phyloP scores from a whole-genome alignment of 1,140 invertebrate species.

The Sitodiplosis mosellana region DNA sequence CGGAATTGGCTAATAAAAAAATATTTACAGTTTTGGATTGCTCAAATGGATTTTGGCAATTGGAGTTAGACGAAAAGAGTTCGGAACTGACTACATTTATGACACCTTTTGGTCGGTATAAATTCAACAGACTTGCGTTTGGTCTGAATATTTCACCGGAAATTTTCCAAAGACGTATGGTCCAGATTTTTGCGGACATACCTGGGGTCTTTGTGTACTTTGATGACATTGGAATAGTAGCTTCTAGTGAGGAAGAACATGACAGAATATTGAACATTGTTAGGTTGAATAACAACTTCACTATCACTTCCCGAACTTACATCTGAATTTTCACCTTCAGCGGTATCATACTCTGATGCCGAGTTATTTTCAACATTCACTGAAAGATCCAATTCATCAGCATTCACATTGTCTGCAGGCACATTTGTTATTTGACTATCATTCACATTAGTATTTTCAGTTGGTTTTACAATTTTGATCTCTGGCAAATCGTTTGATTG shows the following conservation, averaged over 20 bases:
- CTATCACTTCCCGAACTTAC: too few species aligned
- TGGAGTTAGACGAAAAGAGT: slow-evolving; percentile 6
- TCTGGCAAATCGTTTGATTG: too few species aligned
- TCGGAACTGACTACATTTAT: slow-evolving; percentile 9
- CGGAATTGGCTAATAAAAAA: slow-evolving; percentile 2
- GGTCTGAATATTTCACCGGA: slow-evolving; percentile 12
- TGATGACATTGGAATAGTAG: slow-evolving; percentile 17
- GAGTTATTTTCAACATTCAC: too few species aligned
- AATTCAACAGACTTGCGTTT: slow-evolving; percentile 10
- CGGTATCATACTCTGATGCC: too few species aligned
- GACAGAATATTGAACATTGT: slow-evolving; percentile 10
- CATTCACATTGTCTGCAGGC: too few species aligned
- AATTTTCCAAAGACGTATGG: slow-evolving; percentile 13
- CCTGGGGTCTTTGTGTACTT: slow-evolving; percentile 14
- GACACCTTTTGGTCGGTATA: slow-evolving; percentile 9
- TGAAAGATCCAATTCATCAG: too few species aligned
- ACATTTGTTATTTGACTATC: too few species aligned
- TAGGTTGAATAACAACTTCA: too few species aligned
- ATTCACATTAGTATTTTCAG: too few species aligned
- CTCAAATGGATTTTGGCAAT: slow-evolving; percentile 5
- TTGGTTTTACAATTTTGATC: too few species aligned
- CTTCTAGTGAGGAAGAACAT: slow-evolving; percentile 9
- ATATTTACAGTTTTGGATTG: slow-evolving; percentile 7
- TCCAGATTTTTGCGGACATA: slow-evolving; percentile 13
- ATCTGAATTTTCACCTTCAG: too few species aligned